Evolutionary conservation across 1,140 invertebrate genomes (phyloP).

Genomic region (Laupala kohalensis): DNA sequence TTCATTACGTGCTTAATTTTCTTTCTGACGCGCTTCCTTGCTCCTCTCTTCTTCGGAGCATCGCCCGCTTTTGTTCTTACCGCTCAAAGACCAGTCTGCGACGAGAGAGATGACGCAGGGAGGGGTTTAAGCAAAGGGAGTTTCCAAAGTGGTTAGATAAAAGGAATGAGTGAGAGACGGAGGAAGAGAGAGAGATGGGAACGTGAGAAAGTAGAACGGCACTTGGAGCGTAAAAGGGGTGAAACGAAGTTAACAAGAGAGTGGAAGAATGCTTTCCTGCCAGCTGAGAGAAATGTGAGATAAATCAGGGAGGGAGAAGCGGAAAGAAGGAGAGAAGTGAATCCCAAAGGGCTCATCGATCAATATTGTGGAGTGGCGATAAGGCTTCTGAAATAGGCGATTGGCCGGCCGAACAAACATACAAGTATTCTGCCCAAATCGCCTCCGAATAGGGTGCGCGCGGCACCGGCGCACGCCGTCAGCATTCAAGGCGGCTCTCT

Average conservation of each 20-base stretch:
- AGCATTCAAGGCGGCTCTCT: no score
- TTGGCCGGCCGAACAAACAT: background rate
- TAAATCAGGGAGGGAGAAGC: background rate
- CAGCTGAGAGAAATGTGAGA: no score
- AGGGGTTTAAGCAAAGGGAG: background rate
- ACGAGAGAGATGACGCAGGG: background rate
- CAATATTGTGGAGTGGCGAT: background rate
- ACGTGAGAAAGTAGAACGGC: no score
- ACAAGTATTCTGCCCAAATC: background rate
- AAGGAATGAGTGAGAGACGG: background rate
- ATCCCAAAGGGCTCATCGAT: background rate
- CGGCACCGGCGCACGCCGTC: background rate
- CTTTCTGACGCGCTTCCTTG: background rate
- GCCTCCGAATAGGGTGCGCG: background rate
- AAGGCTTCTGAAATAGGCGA: background rate
- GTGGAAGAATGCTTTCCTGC: no score
- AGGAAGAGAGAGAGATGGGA: background rate
- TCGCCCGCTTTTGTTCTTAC: background rate
- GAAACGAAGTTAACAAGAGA: background rate
- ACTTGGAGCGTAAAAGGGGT: background rate
- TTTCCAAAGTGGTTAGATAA: background rate
- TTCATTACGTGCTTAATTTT: background rate
- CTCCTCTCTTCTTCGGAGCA: background rate
- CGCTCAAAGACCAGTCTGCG: background rate
- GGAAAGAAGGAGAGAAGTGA: background rate